Base-by-base conservation (phyloP, 2,888 invertebrate species). In the Hydrotaea diabolus region DNA sequence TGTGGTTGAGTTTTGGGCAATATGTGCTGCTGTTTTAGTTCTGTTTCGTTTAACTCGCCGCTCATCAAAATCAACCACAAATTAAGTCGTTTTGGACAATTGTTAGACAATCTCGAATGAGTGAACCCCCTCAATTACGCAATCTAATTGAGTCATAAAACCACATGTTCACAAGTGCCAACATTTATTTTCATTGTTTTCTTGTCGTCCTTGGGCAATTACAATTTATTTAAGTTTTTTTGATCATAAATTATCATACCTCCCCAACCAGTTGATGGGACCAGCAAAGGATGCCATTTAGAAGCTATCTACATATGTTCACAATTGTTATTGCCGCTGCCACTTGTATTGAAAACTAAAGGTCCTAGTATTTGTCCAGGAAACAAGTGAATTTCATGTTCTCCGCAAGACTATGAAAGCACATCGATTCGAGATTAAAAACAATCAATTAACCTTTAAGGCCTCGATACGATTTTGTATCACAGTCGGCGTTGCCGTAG, bases 111-210 rank as follows among this genome's bases (percentile, higher is more conserved):
- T 71, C 57, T 71, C 13, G 39, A n/a, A n/a, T 26, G 19, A 31
- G n/a, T 15, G 53, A 86, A 87, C 87, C 89, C 89, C 90, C 90
- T 88, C 89, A 89, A 91, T 90, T 90, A 90, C 89, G 88, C 88
- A 87, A 88, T 88, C 87, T 91, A 91, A 92, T 91, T 92, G 91
- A 88, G 89, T 90, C 88, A 90, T 91, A 91, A 91, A 92, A 90
- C 89, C 92, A 91, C 91, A 92, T 92, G 91, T 92, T 91, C 91
- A 88, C 91, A 91, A 85, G 80, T 81, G 74, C 79, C 80, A 53
- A 49, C 36, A 59, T 15, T 43, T 23, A 57, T 21, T n/a, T 2
- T 49, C 62, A 39, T 53, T 43, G 46, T 36, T 59, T n/a, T 1
- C 26, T 2, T 15, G n/a, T 43, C 43, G 43, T 69, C 46, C 69